Evolutionary conservation across 2,113 vertebrate species (phyloP), one percentile per base, ranked within the genome.

Genomic region (Phaethornis superciliosus): DNA sequence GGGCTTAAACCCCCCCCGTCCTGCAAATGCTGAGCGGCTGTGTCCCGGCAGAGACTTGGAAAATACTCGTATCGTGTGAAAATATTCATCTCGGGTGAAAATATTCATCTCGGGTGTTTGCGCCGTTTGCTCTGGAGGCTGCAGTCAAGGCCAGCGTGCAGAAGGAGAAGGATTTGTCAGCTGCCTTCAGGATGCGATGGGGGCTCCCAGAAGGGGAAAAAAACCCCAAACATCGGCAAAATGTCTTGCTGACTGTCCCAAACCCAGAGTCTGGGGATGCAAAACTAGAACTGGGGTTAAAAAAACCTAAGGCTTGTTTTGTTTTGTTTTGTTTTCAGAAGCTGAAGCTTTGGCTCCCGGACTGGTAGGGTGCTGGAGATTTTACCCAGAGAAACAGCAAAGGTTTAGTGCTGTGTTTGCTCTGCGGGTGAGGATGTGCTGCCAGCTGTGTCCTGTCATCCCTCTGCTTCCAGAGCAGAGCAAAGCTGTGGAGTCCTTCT

Each of bases 91-190:
- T n/a, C n/a, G n/a, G n/a, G n/a, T n/a, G n/a, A n/a, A n/a, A n/a
- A n/a, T n/a, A n/a, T n/a, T n/a, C n/a, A n/a, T n/a, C n/a, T n/a
- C n/a, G 42, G 27, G 22, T 4, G 18, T 33, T 49, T 1, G 8
- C 8, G 7, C 1, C 14, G 2, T 22, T 71, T 23, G 5, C 11
- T 71, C 40, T 13, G 13, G 58, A 33, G 55, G 2, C 10, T 0
- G 2, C 23, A 67, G 30, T 9, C 3, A 12, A 14, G 35, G 14
- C 3, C 27, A 7, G 1, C 0, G 5, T 24, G 4, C 23, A 2
- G n/a, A 18, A 65, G 24, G 55, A 40, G 40, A 1, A 3, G 13
- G 12, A 13, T 17, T 49, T 10, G 0, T 23, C 18, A 1, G 7
- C 49, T 68, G 10, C 56, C 11, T 37, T 42, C 5, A 12, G 56